Evolutionary conservation across 2,888 invertebrate genomes (phyloP), one percentile per base, ranked within the genome.

Genomic region (Melanophora roralis): DNA sequence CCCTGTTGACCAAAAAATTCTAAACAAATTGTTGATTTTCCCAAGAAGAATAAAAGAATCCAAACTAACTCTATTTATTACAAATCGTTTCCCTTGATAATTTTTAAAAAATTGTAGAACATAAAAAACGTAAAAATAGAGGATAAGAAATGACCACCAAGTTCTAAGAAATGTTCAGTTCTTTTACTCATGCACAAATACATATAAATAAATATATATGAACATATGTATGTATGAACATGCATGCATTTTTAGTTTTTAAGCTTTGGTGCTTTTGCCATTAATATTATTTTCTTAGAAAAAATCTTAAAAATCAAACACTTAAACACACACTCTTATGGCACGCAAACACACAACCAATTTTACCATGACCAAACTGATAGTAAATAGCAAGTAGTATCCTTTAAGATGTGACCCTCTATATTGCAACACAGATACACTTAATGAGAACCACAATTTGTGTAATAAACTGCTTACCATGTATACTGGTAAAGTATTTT

Each of bases 11-110:
- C 47, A 59, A 57, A 57, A 32, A 60, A 51, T n/a, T 62, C 36
- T 65, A 65, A 57, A 73, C 40, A 67, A 67, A 74, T 51, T 74
- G 51, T 34, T 5, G 16, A 36, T 43, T 55, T 45, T 40, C 34
- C 21, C 12, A 45, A 43, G 14, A 60, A 8, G 27, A 65, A 16
- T 9, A 11, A 53, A 53, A 51, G 16, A 49, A 38, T n/a, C 47
- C 11, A n/a, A 59, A 69, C 49, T 43, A 59, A 67, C 43, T 67
- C 55, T 43, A 71, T 72, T 78, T 67, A 45, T 62, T 72, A 62
- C 62, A 78, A 72, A 67, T 67, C 53, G 67, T 78, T 72, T 72
- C 78, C 78, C 78, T 34, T 55, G 78, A 78, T 72, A 68, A 49
- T 23, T 47, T 27, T 47, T 36, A 53, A 49, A 59, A 59, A 27